Evolutionary conservation across 2,113 vertebrate genomes (phyloP).

Genomic region (Sinosuthora webbiana): DNA sequence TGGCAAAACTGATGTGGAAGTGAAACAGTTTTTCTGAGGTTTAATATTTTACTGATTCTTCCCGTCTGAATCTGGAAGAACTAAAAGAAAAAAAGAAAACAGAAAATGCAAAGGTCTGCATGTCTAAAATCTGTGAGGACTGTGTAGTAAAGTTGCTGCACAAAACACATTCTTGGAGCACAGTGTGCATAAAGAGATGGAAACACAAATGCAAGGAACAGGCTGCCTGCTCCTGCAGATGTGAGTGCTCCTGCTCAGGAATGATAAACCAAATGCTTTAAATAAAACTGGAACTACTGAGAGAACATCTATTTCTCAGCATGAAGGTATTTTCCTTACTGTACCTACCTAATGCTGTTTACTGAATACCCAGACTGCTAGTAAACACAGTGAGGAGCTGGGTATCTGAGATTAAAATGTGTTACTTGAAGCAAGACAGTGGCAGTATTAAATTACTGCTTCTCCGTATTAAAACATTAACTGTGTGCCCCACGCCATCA

Average conservation of each 20-base stretch:
- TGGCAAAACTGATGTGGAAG: not conserved
- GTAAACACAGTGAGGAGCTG: not conserved
- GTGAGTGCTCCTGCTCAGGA: rapidly evolving
- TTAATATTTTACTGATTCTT: not conserved
- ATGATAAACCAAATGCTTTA: not conserved
- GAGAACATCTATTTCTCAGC: not conserved
- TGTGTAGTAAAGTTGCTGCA: not conserved
- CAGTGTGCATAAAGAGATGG: not conserved
- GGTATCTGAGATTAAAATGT: not conserved
- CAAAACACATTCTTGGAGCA: not conserved
- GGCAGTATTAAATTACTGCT: not conserved
- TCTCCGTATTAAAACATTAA: not conserved
- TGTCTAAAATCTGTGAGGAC: not conserved
- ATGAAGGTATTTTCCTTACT: not conserved
- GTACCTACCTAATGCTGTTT: not conserved
- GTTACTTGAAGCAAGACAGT: not conserved
- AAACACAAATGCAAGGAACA: not conserved
- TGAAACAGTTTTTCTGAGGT: not conserved
- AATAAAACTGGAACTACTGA: not conserved
- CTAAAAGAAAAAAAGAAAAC: not conserved
- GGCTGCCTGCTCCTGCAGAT: not conserved
- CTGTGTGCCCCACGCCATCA: not conserved
- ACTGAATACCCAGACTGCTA: not conserved
- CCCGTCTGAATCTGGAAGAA: not conserved
- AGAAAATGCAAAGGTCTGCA: not conserved